Conservation (phyloP, 2,113 vertebrate genomes). For the Cairina moschata region DNA sequence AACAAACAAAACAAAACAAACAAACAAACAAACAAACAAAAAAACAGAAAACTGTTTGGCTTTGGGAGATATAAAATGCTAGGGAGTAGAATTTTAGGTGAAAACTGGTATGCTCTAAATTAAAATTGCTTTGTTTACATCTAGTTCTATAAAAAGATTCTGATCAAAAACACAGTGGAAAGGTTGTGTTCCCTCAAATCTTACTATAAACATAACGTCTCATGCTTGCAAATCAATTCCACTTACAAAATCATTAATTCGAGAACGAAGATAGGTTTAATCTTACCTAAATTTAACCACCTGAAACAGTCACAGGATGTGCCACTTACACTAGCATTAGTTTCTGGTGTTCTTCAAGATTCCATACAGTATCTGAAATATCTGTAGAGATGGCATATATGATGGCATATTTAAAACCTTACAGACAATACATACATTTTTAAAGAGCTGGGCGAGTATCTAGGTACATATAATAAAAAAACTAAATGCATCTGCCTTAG, state of each 20-base stretch:
- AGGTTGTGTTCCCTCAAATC: background rate
- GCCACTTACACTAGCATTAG: background rate
- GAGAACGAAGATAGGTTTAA: background rate
- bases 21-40: background rate
- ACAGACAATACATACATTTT: background rate
- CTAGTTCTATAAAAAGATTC: background rate
- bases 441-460: background rate
- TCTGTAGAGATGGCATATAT: background rate
- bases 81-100: background rate
- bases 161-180: background rate
- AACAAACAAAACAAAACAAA: no score
- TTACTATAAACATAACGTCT: background rate
- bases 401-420: background rate
- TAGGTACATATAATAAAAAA: rapidly evolving
- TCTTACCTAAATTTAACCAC: background rate
- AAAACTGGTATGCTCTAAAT: background rate
- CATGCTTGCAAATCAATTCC: background rate
- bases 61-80: background rate
- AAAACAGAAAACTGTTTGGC: background rate
- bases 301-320: background rate
- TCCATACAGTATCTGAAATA: background rate
- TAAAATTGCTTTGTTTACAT: background rate
- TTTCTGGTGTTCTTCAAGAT: background rate
- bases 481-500: background rate
- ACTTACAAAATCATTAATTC: background rate